Evolutionary conservation across 2,888 invertebrate species (phyloP).

Genomic region (Hermaeophaga mercurialis): DNA sequence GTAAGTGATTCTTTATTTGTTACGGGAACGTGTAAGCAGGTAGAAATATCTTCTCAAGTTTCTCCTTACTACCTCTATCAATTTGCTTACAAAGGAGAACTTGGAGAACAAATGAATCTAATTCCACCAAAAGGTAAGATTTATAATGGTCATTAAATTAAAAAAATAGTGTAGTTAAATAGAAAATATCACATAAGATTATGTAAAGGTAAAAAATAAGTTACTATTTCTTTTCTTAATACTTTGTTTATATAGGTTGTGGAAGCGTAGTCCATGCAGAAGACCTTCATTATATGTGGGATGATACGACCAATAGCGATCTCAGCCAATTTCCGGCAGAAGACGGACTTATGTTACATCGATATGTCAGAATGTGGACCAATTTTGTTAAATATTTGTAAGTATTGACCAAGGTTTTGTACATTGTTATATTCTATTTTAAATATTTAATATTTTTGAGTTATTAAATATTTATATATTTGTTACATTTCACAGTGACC

Average conservation of each 20-base stretch:
- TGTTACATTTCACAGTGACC: slow-evolving; percentile 25
- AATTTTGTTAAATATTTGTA: slow-evolving; percentile 35
- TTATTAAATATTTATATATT: too few relatives aligned
- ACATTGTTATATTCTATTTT: too few relatives aligned
- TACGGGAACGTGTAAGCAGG: slow-evolving; percentile 2
- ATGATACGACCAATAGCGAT: slow-evolving; percentile 13
- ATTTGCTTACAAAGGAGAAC: slow-evolving; percentile 14
- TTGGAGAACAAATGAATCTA: neutral
- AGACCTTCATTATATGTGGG: slow-evolving; percentile 31
- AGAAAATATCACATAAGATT: too few relatives aligned
- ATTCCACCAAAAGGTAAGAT: neutral
- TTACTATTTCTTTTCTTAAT: too few relatives aligned
- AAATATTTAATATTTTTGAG: too few relatives aligned
- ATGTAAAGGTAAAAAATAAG: too few relatives aligned
- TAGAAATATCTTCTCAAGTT: neutral
- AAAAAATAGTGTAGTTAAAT: too few relatives aligned
- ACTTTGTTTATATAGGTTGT: slow-evolving; percentile 8
- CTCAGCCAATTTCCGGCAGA: slow-evolving; percentile 17
- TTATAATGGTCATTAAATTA: too few relatives aligned
- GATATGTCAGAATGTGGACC: slow-evolving; percentile 29
- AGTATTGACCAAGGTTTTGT: too few relatives aligned
- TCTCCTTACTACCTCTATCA: slow-evolving; percentile 6
- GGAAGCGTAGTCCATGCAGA: slow-evolving; percentile 26
- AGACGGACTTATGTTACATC: slow-evolving; percentile 19
- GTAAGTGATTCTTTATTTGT: neutral